Evolutionary conservation across 1,140 invertebrate genomes (phyloP).

Genomic region (Anastatus disparis): DNA sequence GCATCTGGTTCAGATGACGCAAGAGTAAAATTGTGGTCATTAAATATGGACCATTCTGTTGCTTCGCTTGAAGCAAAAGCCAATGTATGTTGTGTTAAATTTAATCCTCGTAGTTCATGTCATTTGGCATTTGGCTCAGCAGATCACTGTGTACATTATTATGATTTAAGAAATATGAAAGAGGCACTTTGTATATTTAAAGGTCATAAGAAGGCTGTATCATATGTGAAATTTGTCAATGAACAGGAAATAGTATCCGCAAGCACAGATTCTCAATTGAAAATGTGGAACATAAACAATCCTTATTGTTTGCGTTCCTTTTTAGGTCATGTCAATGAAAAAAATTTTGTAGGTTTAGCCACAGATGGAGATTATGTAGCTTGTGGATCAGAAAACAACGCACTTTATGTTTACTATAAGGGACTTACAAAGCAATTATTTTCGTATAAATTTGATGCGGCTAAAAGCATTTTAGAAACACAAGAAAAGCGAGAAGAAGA

Average conservation of each 20-base stretch:
- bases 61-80: constrained; percentile 90
- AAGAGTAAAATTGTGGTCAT: constrained; percentile 93
- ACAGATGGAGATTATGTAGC: constrained; percentile 95
- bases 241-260: constrained; percentile 91
- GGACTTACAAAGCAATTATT: constrained; percentile 89
- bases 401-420: constrained; percentile 94
- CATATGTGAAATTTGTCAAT: constrained; percentile 95
- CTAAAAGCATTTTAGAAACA: constrained; percentile 81
- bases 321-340: constrained; percentile 95
- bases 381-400: constrained; percentile 96
- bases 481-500: constrained; percentile 85
- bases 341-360: constrained; percentile 97
- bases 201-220: constrained; percentile 94
- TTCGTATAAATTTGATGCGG: constrained; percentile 89
- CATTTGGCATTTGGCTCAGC: constrained; percentile 95
- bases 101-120: constrained; percentile 88
- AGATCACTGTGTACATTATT: constrained; percentile 97
- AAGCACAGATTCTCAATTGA: constrained; percentile 93
- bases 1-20: constrained; percentile 96
- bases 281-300: constrained; percentile 90
- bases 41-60: constrained; percentile 88
- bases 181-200: constrained; percentile 87
- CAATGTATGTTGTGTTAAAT: constrained; percentile 97
- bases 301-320: constrained; percentile 87
- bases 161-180: constrained; percentile 89